These are phyloP conservation scores for Amblyopsis hoosieri DNA, from an alignment of 2,797 vertebrate genomes.

Conservation along the genomic window DNA sequence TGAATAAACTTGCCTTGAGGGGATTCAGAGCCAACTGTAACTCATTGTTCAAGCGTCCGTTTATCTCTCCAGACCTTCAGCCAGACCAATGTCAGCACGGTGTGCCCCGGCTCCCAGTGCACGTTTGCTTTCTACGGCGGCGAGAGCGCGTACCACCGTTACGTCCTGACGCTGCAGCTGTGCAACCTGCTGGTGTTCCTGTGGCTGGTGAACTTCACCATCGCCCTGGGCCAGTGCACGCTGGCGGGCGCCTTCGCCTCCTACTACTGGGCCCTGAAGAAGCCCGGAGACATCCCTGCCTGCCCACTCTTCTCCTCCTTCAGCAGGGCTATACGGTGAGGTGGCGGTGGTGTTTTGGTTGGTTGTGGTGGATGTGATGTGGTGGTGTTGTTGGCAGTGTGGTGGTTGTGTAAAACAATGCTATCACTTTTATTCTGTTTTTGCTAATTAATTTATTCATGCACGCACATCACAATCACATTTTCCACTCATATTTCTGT, in stretches of 20 bases:
- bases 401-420: background rate
- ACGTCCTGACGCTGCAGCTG: slow-evolving; percentile 89
- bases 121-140: slow-evolving; percentile 94
- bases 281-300: slow-evolving; percentile 89
- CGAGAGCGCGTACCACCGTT: slow-evolving; percentile 86
- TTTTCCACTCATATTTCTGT: too few species aligned
- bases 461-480: too few species aligned
- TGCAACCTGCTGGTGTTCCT: slow-evolving; percentile 92
- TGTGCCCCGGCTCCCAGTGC: slow-evolving; percentile 88
- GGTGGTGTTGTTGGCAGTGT: too few species aligned
- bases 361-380: too few species aligned
- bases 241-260: slow-evolving; percentile 95
- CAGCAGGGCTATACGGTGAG: slow-evolving; percentile 89
- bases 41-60: too few species aligned
- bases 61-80: slow-evolving; percentile 84
- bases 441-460: background rate
- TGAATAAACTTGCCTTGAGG: too few species aligned
- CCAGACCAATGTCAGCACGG: slow-evolving; percentile 81
- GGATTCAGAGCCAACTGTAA: too few species aligned
- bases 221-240: slow-evolving; percentile 94
- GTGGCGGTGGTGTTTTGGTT: too few species aligned
- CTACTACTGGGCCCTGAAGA: slow-evolving; percentile 94
- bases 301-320: slow-evolving; percentile 89
- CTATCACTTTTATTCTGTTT: too few species aligned
- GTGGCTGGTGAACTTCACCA: slow-evolving; percentile 94